Percentiles rank a stretch among this genome's conserved stretches.
Conservation (phyloP, 2,888 invertebrate genomes). For the Limenitis camilla region DNA sequence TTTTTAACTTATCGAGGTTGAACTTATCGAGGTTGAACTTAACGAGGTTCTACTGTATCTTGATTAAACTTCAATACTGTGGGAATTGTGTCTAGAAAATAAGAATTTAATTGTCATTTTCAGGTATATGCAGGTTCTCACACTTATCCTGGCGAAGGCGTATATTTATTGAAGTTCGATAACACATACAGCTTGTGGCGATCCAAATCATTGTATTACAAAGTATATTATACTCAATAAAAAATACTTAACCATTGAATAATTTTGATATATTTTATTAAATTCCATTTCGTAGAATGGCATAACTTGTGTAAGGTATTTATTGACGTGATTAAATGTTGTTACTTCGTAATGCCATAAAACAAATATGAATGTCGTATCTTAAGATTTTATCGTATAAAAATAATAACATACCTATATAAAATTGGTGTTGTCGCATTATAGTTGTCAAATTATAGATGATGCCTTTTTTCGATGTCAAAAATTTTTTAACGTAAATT, state of each 20-base stretch:
- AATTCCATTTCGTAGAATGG: neutral
- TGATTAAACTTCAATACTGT: neutral
- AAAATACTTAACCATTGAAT: conserved; percentile 13
- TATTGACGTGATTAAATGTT: no score
- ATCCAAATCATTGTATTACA: conserved; percentile 98
- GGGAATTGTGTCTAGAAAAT: no score
- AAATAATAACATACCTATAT: no score
- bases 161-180: conserved; percentile 98
- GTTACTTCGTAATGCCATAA: no score
- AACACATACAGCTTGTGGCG: conserved; percentile 99
- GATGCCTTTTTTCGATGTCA: no score
- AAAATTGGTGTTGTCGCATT: no score
- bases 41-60: neutral
- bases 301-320: neutral
- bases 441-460: no score
- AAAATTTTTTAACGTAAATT: no score
- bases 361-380: no score
- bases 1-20: no score
- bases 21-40: no score
- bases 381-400: no score
- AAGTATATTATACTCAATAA: conserved; percentile 95
- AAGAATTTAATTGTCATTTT: conserved; percentile 31
- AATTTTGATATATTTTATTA: conserved; percentile 3
- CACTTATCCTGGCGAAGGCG: conserved; percentile 96
- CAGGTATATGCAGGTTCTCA: conserved; percentile 97